A percentile compares a stretch with the other conserved stretches of the same genome.
Evolutionary conservation across 2,113 vertebrate species (phyloP).

Genomic region (Lasiurus borealis): DNA sequence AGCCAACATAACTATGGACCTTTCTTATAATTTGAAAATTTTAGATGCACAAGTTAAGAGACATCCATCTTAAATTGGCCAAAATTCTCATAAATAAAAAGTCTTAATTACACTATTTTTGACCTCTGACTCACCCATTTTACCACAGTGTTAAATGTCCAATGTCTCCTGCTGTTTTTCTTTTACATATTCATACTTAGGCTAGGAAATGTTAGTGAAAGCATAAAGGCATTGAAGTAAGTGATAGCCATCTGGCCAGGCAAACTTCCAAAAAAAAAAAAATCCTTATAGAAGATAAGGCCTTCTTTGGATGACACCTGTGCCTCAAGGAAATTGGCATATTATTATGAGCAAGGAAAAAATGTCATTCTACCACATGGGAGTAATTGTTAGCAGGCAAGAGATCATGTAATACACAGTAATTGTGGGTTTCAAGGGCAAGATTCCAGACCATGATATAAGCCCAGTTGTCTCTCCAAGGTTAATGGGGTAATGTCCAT

Average conservation of each 20-base stretch:
- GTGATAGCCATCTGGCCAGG: not conserved
- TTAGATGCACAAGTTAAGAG: conserved; percentile 18
- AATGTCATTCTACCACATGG: conserved; percentile 50
- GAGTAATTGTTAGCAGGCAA: conserved; percentile 61
- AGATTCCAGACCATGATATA: conserved; percentile 73
- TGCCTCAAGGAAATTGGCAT: conserved; percentile 52
- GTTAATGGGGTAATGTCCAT: conserved; percentile 61
- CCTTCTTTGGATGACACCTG: conserved; percentile 63
- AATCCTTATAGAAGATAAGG: not conserved
- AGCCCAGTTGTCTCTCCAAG: conserved; percentile 58
- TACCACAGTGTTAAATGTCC: conserved; percentile 11
- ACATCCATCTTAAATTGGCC: conserved; percentile 11
- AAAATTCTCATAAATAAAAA: conserved; percentile 34
- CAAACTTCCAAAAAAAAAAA: not conserved
- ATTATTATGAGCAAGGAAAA: conserved; percentile 38
- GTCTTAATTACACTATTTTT: not conserved
- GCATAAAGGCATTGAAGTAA: conserved; percentile 33
- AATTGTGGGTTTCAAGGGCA: conserved; percentile 73
- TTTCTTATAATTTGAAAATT: conserved; percentile 10
- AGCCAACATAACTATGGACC: not conserved
- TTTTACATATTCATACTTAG: not conserved
- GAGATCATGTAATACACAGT: conserved; percentile 41
- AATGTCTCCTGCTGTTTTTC: not conserved
- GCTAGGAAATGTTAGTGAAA: not conserved
- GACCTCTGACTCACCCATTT: not conserved